Conservation (phyloP, 1,140 invertebrate species). For the Scaptomyza graminum region DNA sequence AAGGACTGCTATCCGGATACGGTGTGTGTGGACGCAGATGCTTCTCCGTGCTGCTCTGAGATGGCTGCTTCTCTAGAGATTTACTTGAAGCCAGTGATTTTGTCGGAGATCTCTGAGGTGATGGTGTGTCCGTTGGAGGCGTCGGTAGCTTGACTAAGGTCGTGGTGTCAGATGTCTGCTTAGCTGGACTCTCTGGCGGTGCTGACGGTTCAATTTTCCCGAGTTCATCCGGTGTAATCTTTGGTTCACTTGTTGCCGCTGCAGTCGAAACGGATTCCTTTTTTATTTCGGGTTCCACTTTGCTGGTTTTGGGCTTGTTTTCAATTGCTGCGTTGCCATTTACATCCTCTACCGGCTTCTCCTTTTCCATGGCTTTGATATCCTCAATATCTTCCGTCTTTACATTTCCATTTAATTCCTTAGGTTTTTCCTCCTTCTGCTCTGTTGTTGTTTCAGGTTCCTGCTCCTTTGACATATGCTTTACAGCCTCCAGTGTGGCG, state of each 20-base stretch:
- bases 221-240: neutral
- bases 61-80: conserved; percentile 18
- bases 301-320: conserved; percentile 7
- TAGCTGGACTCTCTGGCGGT: conserved; percentile 19
- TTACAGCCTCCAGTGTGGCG: conserved; percentile 63
- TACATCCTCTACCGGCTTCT: neutral
- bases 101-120: conserved; percentile 50
- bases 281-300: neutral
- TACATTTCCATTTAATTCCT: neutral
- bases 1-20: conserved; percentile 70
- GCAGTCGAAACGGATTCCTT: conserved; percentile 2
- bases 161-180: neutral
- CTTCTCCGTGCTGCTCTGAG: conserved; percentile 46
- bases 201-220: conserved; percentile 7
- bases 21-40: conserved; percentile 68
- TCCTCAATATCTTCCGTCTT: neutral
- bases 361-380: neutral
- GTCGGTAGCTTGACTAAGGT: conserved; percentile 50
- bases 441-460: neutral
- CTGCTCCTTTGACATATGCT: conserved; percentile 48
- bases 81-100: conserved; percentile 44
- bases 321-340: conserved; percentile 27
- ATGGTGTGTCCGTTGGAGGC: conserved; percentile 49
- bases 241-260: conserved; percentile 26
- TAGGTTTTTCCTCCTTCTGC: neutral